Evolutionary conservation across 23 tunicate genomes (phyloP).

Genomic region (Pegea sp.): DNA sequence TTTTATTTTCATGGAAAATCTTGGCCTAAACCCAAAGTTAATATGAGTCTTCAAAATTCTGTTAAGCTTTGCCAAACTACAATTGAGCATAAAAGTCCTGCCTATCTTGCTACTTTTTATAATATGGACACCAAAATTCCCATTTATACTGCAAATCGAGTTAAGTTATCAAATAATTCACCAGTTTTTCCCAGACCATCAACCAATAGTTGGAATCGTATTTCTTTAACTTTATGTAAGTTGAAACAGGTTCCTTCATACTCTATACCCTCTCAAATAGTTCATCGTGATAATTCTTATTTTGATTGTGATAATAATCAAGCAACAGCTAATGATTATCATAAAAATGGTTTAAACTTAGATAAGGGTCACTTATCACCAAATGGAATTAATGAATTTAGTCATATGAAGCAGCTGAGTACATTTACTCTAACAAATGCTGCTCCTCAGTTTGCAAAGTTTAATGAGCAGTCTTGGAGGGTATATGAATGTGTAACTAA

Average conservation of each 20-base stretch:
- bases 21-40: constrained; percentile 38
- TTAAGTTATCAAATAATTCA: constrained; percentile 8
- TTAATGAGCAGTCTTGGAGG: constrained; percentile 65
- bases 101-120: constrained; percentile 37
- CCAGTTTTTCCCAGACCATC: constrained; percentile 26
- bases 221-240: constrained; percentile 28
- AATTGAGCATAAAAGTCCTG: background rate
- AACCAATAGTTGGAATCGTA: constrained; percentile 24
- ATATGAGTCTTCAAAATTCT: background rate
- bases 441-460: constrained; percentile 74
- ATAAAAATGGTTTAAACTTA: constrained; percentile 18
- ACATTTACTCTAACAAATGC: constrained; percentile 95
- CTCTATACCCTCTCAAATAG: constrained; percentile 27
- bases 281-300: constrained; percentile 3
- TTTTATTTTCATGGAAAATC: constrained; percentile 39
- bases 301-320: constrained; percentile 37
- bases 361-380: constrained; percentile 87
- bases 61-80: constrained; percentile 67
- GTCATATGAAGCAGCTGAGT: constrained; percentile 25
- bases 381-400: constrained; percentile 53
- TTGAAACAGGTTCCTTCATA: constrained; percentile 3
- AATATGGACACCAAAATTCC: constrained; percentile 37
- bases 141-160: constrained; percentile 46
- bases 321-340: constrained; percentile 50
- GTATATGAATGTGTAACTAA: constrained; percentile 66